These are phyloP conservation scores for Ceyx margarethae DNA, from an alignment of 2,113 vertebrate genomes.

Conservation along the genomic window DNA sequence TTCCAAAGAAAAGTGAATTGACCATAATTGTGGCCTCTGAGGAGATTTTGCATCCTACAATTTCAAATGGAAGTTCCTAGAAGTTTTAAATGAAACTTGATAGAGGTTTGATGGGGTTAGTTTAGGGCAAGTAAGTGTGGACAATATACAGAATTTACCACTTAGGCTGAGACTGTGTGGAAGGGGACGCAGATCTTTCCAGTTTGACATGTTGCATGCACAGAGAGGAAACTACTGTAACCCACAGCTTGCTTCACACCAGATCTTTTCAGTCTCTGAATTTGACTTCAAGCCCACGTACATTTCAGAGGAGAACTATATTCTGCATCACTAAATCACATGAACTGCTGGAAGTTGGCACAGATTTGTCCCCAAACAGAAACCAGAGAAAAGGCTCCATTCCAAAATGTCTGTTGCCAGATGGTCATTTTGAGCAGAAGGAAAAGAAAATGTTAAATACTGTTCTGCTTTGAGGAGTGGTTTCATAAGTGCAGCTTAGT, in stretches of 20 bases:
- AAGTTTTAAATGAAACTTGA: neutral
- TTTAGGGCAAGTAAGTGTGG: neutral
- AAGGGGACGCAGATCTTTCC: neutral
- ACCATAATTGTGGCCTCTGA: neutral
- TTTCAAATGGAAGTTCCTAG: neutral
- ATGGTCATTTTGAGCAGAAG: constrained; percentile 49
- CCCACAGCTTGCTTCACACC: constrained; percentile 20
- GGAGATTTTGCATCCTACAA: neutral
- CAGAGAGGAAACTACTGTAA: neutral
- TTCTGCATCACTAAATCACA: constrained; percentile 31
- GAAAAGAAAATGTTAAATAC: constrained; percentile 38
- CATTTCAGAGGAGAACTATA: neutral
- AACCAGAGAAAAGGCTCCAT: neutral
- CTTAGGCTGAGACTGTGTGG: neutral
- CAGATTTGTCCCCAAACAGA: constrained; percentile 21
- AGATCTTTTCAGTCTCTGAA: constrained; percentile 11
- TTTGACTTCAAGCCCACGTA: constrained; percentile 34
- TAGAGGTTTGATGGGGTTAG: neutral
- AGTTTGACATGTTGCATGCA: neutral
- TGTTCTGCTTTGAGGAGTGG: neutral
- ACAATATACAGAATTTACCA: neutral
- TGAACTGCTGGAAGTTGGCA: constrained; percentile 39
- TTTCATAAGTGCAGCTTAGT: neutral
- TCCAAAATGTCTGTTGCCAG: constrained; percentile 24
- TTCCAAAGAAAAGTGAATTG: neutral